Evolutionary conservation across 1,140 invertebrate species (phyloP).

Genomic region (Drosophila mauritiana): DNA sequence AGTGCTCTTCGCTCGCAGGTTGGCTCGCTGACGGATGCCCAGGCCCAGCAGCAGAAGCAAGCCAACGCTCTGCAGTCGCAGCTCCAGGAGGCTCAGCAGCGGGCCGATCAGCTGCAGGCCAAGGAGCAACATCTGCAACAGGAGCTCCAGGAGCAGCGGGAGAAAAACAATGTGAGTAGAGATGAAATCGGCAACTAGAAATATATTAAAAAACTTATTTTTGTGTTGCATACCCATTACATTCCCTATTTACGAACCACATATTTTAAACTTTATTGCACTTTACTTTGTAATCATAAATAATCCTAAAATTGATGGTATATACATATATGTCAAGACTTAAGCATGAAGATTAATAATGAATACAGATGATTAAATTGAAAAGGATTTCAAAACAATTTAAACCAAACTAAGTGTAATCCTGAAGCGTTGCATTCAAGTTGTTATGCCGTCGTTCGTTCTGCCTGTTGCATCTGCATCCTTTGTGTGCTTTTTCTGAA

Average conservation of each 20-base stretch:
- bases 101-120: slow-evolving; percentile 54
- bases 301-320: too few species aligned
- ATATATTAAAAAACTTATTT: neutral
- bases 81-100: slow-evolving; percentile 62
- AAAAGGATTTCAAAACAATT: too few species aligned
- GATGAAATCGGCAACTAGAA: neutral
- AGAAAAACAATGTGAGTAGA: slow-evolving; percentile 91
- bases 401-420: neutral
- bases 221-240: too few species aligned
- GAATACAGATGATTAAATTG: too few species aligned
- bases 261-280: neutral
- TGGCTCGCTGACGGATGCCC: slow-evolving; percentile 40
- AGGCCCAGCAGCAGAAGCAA: slow-evolving; percentile 54
- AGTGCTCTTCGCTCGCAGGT: slow-evolving; percentile 47
- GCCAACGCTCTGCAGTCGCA: slow-evolving; percentile 57
- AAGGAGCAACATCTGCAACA: slow-evolving; percentile 76
- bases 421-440: neutral
- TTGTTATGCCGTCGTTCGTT: neutral
- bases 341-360: too few species aligned
- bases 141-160: slow-evolving; percentile 88
- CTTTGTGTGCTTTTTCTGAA: neutral
- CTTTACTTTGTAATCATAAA: too few species aligned
- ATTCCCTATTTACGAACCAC: neutral
- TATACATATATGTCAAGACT: too few species aligned
- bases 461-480: neutral